Evolutionary conservation across 2,888 invertebrate genomes (phyloP).

Genomic region (Parelbella ahira): DNA sequence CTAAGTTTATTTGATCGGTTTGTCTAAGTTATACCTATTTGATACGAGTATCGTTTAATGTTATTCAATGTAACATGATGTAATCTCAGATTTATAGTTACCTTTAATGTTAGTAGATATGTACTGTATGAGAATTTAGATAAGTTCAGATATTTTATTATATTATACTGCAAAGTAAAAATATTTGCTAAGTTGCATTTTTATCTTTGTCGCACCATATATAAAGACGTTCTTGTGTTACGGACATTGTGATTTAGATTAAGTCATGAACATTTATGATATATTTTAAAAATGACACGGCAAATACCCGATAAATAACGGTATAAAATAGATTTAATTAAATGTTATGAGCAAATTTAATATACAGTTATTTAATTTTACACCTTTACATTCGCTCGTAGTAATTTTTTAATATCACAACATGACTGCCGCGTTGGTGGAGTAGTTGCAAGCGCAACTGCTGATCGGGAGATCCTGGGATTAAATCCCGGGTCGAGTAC

Average conservation of each 20-base stretch:
- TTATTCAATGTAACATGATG: conserved; percentile 23
- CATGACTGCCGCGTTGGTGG: too few relatives aligned
- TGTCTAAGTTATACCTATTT: too few relatives aligned
- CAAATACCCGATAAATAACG: conserved; percentile 22
- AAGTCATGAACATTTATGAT: conserved; percentile 29
- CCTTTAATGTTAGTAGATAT: conserved; percentile 26
- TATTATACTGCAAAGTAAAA: neutral
- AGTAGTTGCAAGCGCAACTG: too few relatives aligned
- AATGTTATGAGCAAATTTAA: conserved; percentile 31
- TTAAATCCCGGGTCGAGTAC: too few relatives aligned
- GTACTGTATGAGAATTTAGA: conserved; percentile 14
- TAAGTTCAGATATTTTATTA: conserved; percentile 6
- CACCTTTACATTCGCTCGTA: too few relatives aligned
- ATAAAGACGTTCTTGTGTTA: conserved; percentile 28
- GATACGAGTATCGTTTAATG: conserved; percentile 27
- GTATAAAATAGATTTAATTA: conserved; percentile 26
- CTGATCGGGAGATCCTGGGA: too few relatives aligned
- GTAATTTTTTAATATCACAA: too few relatives aligned
- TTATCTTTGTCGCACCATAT: conserved; percentile 29
- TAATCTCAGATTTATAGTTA: conserved; percentile 38
- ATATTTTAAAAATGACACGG: conserved; percentile 25
- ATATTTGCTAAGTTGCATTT: conserved; percentile 27
- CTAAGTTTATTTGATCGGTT: too few relatives aligned
- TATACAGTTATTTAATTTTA: conserved; percentile 4
- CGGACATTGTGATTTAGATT: conserved; percentile 36